A percentile compares a stretch with the other conserved stretches of the same genome.
Evolutionary conservation across 1,140 invertebrate genomes (phyloP).

Genomic region (Probaryconus sp.): DNA sequence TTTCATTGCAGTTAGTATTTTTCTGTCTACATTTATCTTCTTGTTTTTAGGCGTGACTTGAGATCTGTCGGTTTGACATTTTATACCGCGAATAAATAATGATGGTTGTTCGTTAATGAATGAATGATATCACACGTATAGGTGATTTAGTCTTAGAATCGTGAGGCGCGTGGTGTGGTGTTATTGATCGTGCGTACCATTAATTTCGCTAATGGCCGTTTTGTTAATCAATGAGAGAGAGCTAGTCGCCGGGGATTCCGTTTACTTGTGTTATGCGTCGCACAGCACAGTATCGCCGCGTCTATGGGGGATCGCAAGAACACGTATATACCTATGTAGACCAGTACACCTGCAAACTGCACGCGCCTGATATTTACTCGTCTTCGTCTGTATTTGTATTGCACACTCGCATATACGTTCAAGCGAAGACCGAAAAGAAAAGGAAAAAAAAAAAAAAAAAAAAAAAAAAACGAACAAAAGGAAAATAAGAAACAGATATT

Average conservation of each 20-base stretch:
- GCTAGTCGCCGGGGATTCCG: conserved; percentile 61
- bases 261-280: conserved; percentile 49
- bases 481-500: conserved; percentile 12
- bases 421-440: too few relatives aligned
- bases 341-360: conserved; percentile 20
- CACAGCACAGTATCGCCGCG: conserved; percentile 17
- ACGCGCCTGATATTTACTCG: conserved; percentile 48
- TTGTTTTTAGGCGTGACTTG: not conserved
- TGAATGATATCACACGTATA: conserved; percentile 2
- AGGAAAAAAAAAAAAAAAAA: not conserved
- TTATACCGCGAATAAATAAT: conserved; percentile 16
- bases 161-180: conserved; percentile 37
- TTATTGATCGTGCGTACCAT: conserved; percentile 67
- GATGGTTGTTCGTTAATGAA: conserved; percentile 19
- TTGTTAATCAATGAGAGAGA: conserved; percentile 75
- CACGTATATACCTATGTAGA: not conserved
- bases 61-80: not conserved
- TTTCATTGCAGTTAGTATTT: too few relatives aligned
- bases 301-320: conserved; percentile 25
- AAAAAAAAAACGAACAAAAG: conserved; percentile 7
- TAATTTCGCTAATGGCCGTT: conserved; percentile 75
- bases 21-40: not conserved
- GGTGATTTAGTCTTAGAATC: conserved; percentile 37
- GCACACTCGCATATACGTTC: conserved; percentile 34
- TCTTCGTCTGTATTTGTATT: conserved; percentile 44